Percentiles rank a stretch among this genome's conserved stretches.
phyloP scores from a whole-genome alignment of 2,888 invertebrate genomes.

The Nyleta sp. region DNA sequence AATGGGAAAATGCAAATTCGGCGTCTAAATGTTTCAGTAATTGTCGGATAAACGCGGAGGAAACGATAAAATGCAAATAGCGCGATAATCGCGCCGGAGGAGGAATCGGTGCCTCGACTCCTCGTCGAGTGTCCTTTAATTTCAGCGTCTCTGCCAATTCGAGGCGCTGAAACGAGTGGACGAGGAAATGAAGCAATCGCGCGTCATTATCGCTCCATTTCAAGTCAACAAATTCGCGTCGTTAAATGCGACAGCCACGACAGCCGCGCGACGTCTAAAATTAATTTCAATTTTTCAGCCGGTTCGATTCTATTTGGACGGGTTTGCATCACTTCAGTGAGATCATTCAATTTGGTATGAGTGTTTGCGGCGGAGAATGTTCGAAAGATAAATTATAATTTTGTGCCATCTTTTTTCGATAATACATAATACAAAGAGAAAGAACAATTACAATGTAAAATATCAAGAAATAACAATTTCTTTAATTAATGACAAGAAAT shows the following conservation, averaged over 20 bases:
- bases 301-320: too few species aligned
- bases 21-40: slow-evolving; percentile 16
- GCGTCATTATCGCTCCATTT: slow-evolving; percentile 40
- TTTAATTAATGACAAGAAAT: too few species aligned
- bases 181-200: slow-evolving; percentile 50
- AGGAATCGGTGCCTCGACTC: not conserved
- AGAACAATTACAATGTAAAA: too few species aligned
- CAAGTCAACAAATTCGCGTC: slow-evolving; percentile 43
- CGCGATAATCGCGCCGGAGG: slow-evolving; percentile 12
- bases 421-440: too few species aligned
- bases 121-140: slow-evolving; percentile 27
- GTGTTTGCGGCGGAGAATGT: too few species aligned
- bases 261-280: too few species aligned
- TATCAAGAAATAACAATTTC: too few species aligned
- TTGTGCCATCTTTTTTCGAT: too few species aligned
- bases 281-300: too few species aligned
- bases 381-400: too few species aligned
- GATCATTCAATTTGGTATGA: too few species aligned
- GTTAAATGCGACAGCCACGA: slow-evolving; percentile 16
- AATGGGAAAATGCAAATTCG: slow-evolving; percentile 32
- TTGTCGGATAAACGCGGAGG: slow-evolving; percentile 20
- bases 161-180: slow-evolving; percentile 21
- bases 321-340: too few species aligned
- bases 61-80: slow-evolving; percentile 34
- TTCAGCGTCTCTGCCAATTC: slow-evolving; percentile 26